Evolutionary conservation across 1,140 invertebrate species (phyloP).

Genomic region (Semibalanus balanoides): DNA sequence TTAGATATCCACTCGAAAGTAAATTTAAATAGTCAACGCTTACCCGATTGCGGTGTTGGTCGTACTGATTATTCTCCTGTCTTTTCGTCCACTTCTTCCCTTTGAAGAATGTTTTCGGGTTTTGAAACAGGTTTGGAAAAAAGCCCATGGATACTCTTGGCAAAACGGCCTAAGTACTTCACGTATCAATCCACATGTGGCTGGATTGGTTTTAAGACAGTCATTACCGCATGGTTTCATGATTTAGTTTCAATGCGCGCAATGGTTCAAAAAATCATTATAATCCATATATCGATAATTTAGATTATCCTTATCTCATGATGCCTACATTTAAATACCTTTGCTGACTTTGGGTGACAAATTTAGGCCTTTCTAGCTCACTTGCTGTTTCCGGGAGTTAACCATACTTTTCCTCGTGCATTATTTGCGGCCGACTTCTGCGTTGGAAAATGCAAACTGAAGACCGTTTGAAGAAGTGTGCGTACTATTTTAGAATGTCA

Average conservation of each 20-base stretch:
- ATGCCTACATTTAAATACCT: background rate
- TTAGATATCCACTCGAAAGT: too few relatives aligned
- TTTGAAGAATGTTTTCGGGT: background rate
- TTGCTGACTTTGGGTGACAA: too few relatives aligned
- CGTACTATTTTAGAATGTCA: too few relatives aligned
- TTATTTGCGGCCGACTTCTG: too few relatives aligned
- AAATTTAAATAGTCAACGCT: background rate
- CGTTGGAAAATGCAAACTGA: too few relatives aligned
- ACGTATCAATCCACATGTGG: background rate
- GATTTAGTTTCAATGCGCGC: background rate
- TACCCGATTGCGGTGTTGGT: background rate
- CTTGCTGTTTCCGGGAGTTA: too few relatives aligned
- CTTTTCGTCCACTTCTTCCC: background rate
- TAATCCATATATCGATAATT: background rate
- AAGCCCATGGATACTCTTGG: background rate
- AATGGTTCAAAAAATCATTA: background rate
- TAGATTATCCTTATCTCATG: background rate
- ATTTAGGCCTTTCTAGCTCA: too few relatives aligned
- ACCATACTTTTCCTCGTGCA: too few relatives aligned
- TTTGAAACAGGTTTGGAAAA: constrained; percentile 1
- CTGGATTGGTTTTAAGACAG: background rate
- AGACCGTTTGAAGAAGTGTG: too few relatives aligned
- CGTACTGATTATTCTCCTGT: background rate
- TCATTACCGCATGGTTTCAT: background rate
- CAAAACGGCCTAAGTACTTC: background rate